phyloP scores from a whole-genome alignment of 2,797 vertebrate genomes.

The Hydrophis major region DNA sequence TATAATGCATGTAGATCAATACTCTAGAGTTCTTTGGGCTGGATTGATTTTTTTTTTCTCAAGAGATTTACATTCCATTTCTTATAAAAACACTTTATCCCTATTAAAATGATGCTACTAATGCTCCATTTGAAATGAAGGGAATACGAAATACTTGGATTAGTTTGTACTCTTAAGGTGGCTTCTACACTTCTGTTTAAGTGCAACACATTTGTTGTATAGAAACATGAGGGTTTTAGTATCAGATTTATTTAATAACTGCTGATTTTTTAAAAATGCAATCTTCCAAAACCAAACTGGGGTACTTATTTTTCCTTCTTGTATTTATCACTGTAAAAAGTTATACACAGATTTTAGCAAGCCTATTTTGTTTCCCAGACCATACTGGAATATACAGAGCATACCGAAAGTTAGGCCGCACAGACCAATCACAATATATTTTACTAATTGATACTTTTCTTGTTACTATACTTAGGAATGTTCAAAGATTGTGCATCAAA shows the following conservation, averaged over 20 bases:
- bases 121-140: constrained; percentile 76
- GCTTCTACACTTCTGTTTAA: constrained; percentile 65
- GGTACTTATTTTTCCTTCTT: neutral
- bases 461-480: neutral
- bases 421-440: neutral
- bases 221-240: constrained; percentile 63
- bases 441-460: neutral
- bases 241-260: constrained; percentile 35
- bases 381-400: neutral
- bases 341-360: constrained; percentile 1
- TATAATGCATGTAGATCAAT: constrained; percentile 68
- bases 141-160: constrained; percentile 73
- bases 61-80: constrained; percentile 73
- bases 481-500: neutral
- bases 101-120: constrained; percentile 71
- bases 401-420: neutral
- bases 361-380: neutral
- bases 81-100: constrained; percentile 66
- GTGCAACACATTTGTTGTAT: constrained; percentile 64
- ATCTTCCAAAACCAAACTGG: neutral
- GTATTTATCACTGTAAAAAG: neutral
- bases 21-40: constrained; percentile 64
- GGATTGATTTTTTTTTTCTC: constrained; percentile 72
- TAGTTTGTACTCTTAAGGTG: constrained; percentile 67
- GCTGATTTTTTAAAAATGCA: constrained; percentile 9